Conservation (phyloP, 2,113 vertebrate genomes). For the Spilogale gracilis region DNA sequence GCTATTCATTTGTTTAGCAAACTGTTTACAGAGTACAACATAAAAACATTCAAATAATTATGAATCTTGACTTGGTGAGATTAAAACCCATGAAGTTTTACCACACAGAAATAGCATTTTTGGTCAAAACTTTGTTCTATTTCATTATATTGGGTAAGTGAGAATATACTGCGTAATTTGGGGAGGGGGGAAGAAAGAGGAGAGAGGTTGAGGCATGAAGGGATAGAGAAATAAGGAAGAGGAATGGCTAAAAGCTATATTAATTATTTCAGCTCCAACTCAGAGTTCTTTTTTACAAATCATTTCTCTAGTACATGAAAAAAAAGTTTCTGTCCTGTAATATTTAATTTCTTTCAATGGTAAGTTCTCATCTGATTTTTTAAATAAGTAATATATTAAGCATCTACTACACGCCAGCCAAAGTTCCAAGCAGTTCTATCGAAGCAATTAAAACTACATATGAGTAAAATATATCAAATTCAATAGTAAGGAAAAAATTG, state of each 20-base stretch:
- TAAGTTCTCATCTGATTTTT: conserved; percentile 11
- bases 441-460: background rate
- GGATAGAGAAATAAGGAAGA: background rate
- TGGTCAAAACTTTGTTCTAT: background rate
- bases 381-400: conserved; percentile 6
- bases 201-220: background rate
- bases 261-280: conserved; percentile 33
- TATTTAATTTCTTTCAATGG: background rate
- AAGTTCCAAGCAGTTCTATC: background rate
- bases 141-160: conserved; percentile 1
- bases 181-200: background rate
- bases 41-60: conserved; percentile 3
- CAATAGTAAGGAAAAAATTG: background rate
- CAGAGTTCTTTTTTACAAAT: background rate
- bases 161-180: background rate
- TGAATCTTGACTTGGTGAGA: background rate
- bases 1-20: background rate
- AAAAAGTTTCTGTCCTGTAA: background rate
- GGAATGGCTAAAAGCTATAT: background rate
- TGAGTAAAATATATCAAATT: conserved; percentile 50
- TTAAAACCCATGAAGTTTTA: conserved; percentile 18
- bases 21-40: conserved; percentile 27
- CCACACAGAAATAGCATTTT: background rate
- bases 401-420: background rate
- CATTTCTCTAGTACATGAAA: background rate